Base-by-base conservation (phyloP, 2,888 invertebrate species). In the Temnothorax ravouxi region DNA sequence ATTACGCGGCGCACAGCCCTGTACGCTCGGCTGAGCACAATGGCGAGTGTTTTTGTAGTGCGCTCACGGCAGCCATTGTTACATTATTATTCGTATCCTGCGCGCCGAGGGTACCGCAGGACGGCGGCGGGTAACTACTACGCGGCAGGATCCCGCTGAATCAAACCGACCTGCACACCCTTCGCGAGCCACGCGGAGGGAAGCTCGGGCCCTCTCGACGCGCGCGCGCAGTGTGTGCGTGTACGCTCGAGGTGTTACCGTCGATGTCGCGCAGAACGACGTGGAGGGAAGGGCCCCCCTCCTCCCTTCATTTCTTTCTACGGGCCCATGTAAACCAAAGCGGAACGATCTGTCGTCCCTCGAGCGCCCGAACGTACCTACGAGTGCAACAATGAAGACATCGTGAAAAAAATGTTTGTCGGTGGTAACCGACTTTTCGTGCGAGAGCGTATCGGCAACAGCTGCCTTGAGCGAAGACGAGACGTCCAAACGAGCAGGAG, bases 21-120 rank as follows among this genome's bases (percentile, higher is more conserved):
- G 64, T 82, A 76, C 84, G 76, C 85, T 79, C 86, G 77, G 71
- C 62, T 81, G 90, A 87, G 92, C 92, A 93, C 92, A 93, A 94
- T 93, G 92, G 88, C 91, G 89, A 88, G 92, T 93, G 93, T 93
- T 93, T 93, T 93, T 92, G 87, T 91, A 92, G 91, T 88, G 88
- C 82, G 91, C 90, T 91, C 92, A 88, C 88, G 91, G 92, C 93
- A 87, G 92, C 93, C 94, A 95, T 95, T 95, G 95, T 95, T 95
- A 92, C 93, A 92, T 95, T 93, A 94, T 95, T 95, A 94, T 94
- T 94, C 94, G 93, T 90, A 91, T 92, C 88, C 87, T 71, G 84
- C 69, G 81, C 77, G 69, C 84, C 79, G 84, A 86, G 71, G 88
- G 82, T 82, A 84, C 87, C 85, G 77, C 86, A 74, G 79, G 44